phyloP scores from a whole-genome alignment of 2,888 invertebrate species.

The Drosophila rubida region DNA sequence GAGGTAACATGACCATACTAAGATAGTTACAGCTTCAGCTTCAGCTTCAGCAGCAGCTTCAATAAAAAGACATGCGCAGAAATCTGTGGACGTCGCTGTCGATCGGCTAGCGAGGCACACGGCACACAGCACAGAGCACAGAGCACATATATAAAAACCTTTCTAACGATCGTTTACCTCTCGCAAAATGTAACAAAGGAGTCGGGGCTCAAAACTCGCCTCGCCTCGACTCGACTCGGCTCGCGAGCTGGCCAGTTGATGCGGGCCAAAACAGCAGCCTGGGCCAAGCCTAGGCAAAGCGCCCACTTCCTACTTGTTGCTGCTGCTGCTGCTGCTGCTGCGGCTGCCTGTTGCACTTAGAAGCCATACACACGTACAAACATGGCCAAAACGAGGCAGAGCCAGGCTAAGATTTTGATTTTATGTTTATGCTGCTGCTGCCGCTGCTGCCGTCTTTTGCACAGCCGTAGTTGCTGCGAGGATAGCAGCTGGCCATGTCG shows the following conservation, averaged over 20 bases:
- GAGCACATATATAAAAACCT: slow-evolving; percentile 73
- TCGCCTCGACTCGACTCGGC: not conserved
- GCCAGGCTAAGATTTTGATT: slow-evolving; percentile 66
- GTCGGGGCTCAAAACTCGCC: slow-evolving; percentile 58
- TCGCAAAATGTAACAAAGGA: slow-evolving; percentile 80
- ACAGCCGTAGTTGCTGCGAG: slow-evolving; percentile 48
- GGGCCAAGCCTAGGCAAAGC: slow-evolving; percentile 68
- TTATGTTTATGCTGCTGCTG: slow-evolving; percentile 38
- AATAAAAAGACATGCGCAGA: slow-evolving; percentile 74
- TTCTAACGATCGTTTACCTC: slow-evolving; percentile 82
- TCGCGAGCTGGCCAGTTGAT: slow-evolving; percentile 35
- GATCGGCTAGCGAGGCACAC: slow-evolving; percentile 29
- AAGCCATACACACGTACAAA: slow-evolving; percentile 31
- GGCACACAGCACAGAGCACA: no score
- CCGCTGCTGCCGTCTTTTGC: not conserved
- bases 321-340: slow-evolving; percentile 31
- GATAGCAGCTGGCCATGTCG: slow-evolving; percentile 46
- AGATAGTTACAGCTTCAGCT: slow-evolving; percentile 59
- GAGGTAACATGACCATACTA: slow-evolving; percentile 71
- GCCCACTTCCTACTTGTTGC: slow-evolving; percentile 79
- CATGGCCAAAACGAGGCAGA: slow-evolving; percentile 45
- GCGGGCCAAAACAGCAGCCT: slow-evolving; percentile 42
- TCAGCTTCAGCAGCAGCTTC: slow-evolving; percentile 48
- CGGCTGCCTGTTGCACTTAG: slow-evolving; percentile 40
- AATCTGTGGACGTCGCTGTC: slow-evolving; percentile 67